Conservation (phyloP, 2,797 vertebrate species). For the Dryobates pubescens region DNA sequence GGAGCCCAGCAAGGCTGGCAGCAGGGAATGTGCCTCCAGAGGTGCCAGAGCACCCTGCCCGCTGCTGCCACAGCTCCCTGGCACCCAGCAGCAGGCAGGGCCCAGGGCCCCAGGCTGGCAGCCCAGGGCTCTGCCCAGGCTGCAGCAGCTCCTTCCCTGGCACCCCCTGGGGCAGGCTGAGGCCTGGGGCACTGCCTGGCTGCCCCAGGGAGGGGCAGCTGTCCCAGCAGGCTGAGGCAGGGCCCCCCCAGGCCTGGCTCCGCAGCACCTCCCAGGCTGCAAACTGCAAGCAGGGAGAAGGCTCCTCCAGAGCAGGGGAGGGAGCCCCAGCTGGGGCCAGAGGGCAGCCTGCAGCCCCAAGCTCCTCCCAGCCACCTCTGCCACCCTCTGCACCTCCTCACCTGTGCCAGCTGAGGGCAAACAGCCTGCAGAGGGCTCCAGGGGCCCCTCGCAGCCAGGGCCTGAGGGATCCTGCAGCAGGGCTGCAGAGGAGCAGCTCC, state of each 20-base stretch:
- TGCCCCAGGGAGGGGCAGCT: constrained; percentile 62
- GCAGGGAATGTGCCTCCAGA: not conserved
- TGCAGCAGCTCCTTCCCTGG: constrained; percentile 26
- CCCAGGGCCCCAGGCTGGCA: too few relatives aligned
- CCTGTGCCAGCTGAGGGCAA: not conserved
- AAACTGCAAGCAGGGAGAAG: too few relatives aligned
- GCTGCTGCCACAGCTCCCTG: not conserved
- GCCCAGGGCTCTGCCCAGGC: not conserved
- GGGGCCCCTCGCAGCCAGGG: too few relatives aligned
- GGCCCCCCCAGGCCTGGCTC: too few relatives aligned
- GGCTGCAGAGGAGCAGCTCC: too few relatives aligned
- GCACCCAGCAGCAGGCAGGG: not conserved
- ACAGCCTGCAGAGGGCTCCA: not conserved
- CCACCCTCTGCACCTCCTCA: not conserved
- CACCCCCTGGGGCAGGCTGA: constrained; percentile 25
- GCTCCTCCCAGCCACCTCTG: not conserved
- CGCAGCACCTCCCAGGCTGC: too few relatives aligned
- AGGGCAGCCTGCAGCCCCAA: not conserved
- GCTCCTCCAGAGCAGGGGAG: constrained; percentile 2
- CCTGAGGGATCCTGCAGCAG: too few relatives aligned
- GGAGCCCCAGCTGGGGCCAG: not conserved
- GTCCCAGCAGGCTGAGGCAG: constrained; percentile 11
- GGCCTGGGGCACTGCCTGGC: constrained; percentile 34
- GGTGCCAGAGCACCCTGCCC: not conserved
- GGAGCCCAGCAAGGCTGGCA: not conserved